These are phyloP conservation scores for Colistium nudipinnis DNA, from an alignment of 2,113 vertebrate species.

Conservation along the genomic window DNA sequence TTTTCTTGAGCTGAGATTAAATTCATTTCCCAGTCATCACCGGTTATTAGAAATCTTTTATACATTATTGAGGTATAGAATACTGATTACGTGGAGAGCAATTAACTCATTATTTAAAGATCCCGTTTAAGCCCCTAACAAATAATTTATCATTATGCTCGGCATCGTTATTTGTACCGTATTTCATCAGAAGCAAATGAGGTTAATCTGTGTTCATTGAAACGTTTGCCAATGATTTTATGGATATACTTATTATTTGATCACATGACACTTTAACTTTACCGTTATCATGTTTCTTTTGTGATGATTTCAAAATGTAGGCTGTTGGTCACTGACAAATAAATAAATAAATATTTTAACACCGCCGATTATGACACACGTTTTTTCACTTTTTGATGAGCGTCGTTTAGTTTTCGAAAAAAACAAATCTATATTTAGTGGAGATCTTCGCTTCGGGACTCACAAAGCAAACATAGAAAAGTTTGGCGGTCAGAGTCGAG, in stretches of 20 bases:
- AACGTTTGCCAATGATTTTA: not conserved
- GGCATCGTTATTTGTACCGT: not conserved
- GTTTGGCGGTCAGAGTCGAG: slow-evolving; percentile 35
- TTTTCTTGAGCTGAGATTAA: not conserved
- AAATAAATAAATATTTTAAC: not conserved
- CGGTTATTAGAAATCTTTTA: not conserved
- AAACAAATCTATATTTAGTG: not conserved
- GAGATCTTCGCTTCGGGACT: slow-evolving; percentile 44
- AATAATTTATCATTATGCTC: too few relatives aligned
- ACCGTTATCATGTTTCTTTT: not conserved
- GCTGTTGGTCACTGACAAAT: not conserved
- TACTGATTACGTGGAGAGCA: too few relatives aligned
- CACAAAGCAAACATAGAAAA: slow-evolving; percentile 22
- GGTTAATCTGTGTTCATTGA: not conserved
- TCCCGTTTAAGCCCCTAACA: too few relatives aligned
- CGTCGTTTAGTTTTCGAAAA: slow-evolving; percentile 11
- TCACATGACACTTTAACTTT: not conserved
- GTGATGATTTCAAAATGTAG: not conserved
- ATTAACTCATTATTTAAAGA: slow-evolving; percentile 3
- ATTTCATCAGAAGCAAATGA: not conserved
- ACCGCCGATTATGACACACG: not conserved
- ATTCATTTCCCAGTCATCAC: not conserved
- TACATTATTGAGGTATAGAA: not conserved
- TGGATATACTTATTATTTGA: too few relatives aligned
- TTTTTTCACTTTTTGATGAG: slow-evolving; percentile 2